Conservation (phyloP, 2,113 vertebrate species). For the Syngnathus floridae region DNA sequence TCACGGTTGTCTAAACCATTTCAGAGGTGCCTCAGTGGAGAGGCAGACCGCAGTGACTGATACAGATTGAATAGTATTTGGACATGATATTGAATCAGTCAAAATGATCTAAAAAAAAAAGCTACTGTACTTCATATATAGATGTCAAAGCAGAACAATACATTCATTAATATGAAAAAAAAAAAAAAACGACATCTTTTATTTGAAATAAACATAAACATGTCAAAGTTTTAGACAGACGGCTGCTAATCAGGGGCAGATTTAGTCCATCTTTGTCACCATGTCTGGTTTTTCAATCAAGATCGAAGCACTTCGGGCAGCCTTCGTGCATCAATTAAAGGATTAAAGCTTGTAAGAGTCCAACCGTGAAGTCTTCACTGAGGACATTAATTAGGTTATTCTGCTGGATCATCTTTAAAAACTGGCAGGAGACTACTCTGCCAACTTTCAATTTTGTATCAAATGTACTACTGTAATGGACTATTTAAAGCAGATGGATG, state of each 20-base stretch:
- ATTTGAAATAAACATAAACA: neutral
- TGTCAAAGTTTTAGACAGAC: neutral
- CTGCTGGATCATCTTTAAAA: conserved; percentile 43
- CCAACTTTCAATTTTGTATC: neutral
- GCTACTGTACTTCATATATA: conserved; percentile 6
- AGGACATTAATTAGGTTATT: conserved; percentile 50
- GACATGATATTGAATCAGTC: conserved; percentile 18
- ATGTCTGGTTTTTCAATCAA: conserved; percentile 23
- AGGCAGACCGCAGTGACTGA: conserved; percentile 12
- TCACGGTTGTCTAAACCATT: conserved; percentile 22
- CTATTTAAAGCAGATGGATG: neutral
- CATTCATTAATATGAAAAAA: neutral
- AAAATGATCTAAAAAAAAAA: no score
- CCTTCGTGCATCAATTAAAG: conserved; percentile 41
- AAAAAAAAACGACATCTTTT: conserved; percentile 2
- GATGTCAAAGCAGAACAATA: conserved; percentile 25
- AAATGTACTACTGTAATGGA: neutral
- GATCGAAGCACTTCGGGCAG: conserved; percentile 30
- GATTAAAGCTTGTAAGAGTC: conserved; percentile 42
- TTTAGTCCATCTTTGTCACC: conserved; percentile 17
- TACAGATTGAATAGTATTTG: conserved; percentile 9
- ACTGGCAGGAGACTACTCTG: conserved; percentile 28
- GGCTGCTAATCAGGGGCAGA: neutral
- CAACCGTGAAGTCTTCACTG: conserved; percentile 43
- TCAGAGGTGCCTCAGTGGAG: conserved; percentile 23